Evolutionary conservation across 1,140 invertebrate genomes (phyloP).

Genomic region (Drosophila nannoptera): DNA sequence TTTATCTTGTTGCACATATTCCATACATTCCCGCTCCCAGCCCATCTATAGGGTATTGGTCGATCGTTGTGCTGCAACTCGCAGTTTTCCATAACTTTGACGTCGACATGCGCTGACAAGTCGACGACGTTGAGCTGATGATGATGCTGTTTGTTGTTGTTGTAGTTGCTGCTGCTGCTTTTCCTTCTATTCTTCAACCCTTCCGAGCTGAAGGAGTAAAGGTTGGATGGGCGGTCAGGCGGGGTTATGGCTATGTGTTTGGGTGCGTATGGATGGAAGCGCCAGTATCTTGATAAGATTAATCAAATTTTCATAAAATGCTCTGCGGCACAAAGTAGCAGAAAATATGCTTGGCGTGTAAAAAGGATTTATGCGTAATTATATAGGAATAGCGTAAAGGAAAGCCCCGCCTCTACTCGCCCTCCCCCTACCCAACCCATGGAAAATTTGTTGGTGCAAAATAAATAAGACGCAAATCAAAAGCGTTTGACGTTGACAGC

Average conservation of each 20-base stretch:
- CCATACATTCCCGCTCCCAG: background rate
- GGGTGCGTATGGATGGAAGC: constrained; percentile 33
- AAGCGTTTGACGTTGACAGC: constrained; percentile 64
- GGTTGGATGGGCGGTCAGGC: background rate
- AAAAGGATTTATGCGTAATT: constrained; percentile 77
- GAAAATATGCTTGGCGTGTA: constrained; percentile 70
- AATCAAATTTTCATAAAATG: constrained; percentile 79
- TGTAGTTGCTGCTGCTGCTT: constrained; percentile 5
- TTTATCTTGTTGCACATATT: too few species aligned
- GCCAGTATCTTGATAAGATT: constrained; percentile 77
- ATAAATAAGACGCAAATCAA: constrained; percentile 49
- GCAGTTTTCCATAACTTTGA: constrained; percentile 43
- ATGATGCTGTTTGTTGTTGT: constrained; percentile 23
- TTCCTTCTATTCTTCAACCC: constrained; percentile 37
- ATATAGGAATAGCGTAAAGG: constrained; percentile 72
- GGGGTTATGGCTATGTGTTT: constrained; percentile 26
- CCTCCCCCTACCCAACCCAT: too few species aligned
- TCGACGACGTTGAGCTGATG: constrained; percentile 41
- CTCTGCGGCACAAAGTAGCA: constrained; percentile 55
- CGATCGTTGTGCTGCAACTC: background rate
- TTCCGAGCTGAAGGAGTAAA: constrained; percentile 10
- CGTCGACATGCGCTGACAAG: constrained; percentile 36
- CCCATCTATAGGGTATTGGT: background rate
- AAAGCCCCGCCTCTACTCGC: constrained; percentile 16
- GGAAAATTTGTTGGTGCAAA: constrained; percentile 19